These are phyloP conservation scores for Eulacestoma nigropectus DNA, from an alignment of 2,113 vertebrate genomes.

Conservation along the genomic window DNA sequence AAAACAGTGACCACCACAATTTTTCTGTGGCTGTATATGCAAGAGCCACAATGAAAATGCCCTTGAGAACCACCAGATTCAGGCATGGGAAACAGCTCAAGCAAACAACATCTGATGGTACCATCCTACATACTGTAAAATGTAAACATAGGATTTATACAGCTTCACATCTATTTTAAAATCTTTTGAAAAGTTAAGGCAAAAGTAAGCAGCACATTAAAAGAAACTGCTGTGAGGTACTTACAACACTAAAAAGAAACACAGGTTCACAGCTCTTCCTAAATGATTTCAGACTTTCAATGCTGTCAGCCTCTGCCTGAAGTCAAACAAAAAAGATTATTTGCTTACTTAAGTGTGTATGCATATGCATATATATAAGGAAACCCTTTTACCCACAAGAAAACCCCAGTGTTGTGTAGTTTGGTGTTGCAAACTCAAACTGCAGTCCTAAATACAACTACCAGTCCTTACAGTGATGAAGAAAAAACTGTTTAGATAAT, in stretches of 20 bases:
- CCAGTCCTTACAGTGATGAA: background rate
- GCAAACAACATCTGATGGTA: background rate
- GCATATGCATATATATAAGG: background rate
- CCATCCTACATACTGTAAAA: background rate
- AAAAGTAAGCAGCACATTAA: background rate
- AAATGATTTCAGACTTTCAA: conserved; percentile 57
- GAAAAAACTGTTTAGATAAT: background rate
- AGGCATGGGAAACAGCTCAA: background rate
- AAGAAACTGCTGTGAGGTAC: background rate
- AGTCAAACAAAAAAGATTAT: background rate
- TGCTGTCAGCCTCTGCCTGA: conserved; percentile 70
- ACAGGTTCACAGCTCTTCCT: conserved; percentile 73
- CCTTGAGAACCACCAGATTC: background rate
- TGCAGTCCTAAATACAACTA: background rate
- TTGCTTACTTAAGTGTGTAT: background rate
- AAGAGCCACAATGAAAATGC: background rate
- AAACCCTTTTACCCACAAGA: background rate
- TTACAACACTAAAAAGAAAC: conserved; percentile 76
- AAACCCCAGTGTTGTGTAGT: background rate
- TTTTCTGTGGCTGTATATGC: background rate
- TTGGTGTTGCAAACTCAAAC: background rate
- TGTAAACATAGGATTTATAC: background rate
- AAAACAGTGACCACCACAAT: background rate
- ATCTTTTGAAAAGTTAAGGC: background rate
- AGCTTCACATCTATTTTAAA: background rate